Conservation (phyloP, 2,797 vertebrate species). For the Limnodromus scolopaceus region DNA sequence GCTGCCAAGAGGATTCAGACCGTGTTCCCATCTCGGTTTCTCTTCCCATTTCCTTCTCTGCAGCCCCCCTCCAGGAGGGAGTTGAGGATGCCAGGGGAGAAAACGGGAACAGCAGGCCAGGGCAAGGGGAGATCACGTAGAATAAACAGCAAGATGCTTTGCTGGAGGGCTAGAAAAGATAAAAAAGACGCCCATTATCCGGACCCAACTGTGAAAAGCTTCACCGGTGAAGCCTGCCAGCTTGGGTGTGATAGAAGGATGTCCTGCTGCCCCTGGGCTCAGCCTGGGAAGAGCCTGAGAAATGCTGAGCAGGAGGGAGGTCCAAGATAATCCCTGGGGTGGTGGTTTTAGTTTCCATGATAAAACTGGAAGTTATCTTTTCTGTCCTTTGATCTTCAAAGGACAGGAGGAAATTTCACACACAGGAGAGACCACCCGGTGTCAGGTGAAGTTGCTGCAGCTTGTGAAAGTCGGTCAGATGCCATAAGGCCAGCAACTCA, state of each 20-base stretch:
- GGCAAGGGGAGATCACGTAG: background rate
- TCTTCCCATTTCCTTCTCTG: background rate
- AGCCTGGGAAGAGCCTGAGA: background rate
- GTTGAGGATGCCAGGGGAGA: background rate
- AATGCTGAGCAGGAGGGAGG: background rate
- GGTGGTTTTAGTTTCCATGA: background rate
- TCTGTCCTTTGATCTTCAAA: constrained; percentile 53
- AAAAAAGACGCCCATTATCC: background rate
- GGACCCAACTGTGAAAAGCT: background rate
- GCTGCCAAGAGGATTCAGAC: background rate
- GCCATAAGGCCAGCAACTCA: background rate
- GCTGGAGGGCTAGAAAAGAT: background rate
- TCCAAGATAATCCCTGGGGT: background rate
- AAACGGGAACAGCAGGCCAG: background rate
- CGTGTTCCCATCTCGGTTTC: background rate
- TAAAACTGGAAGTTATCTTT: constrained; percentile 32
- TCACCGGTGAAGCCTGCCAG: background rate
- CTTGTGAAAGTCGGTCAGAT: background rate
- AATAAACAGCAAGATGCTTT: background rate
- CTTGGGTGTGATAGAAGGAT: background rate
- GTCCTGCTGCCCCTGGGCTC: background rate
- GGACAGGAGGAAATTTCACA: constrained; percentile 12
- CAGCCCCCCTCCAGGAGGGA: background rate
- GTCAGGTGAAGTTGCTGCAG: constrained; percentile 23
- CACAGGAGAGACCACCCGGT: background rate